Base-by-base conservation (phyloP, 2,113 vertebrate genomes). In the Scophthalmus maximus region DNA sequence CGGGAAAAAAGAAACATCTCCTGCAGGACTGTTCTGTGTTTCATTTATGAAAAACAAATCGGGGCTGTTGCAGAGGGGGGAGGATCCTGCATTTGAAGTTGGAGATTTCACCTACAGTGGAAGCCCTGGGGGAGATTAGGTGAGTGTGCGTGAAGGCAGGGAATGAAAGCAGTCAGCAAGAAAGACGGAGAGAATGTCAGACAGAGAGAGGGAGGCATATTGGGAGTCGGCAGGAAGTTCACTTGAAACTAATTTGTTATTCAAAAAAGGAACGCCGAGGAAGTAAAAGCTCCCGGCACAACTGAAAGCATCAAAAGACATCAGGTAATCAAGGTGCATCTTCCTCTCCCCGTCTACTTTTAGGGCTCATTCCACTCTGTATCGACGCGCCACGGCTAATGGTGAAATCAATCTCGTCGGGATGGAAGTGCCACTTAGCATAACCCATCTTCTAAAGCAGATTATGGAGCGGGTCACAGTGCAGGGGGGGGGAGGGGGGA, bases 381-480 rank as follows among this genome's bases (percentile, higher is more conserved):
- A 79, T 80, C 52, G 76, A 85, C 51, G 75, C 17, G 15, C 51
- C 40, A 10, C 61, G 32, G 67, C 80, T 93, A 88, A 93, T 91
- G 85, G 85, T 67, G 57, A 87, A 91, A 93, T 94, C 91, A 68
- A 93, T 93, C 79, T 38, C 1, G 42, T 27, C 52, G 79, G 66
- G 83, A 84, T 88, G 84, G 88, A 91, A 85, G 88, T 82, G 77
- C 71, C 88, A 88, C 85, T 92, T 86, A 91, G 88, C 87, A 90
- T 90, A 91, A 88, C 76, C 78, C 74, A 78, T 88, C 85, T 83
- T 76, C 86, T 75, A 82, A 90, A 93, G 82, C 67, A 86, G 90
- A 89, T 93, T 91, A 91, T 70, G 68, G 77, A 83, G 78, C 40
- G 67, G 87, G 81, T 89, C 81, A 78, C 53, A 60, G 70, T 73